Percentiles rank a stretch among this genome's conserved stretches.
Conservation (phyloP, 2,888 invertebrate genomes). For the Nowickia ferox region DNA sequence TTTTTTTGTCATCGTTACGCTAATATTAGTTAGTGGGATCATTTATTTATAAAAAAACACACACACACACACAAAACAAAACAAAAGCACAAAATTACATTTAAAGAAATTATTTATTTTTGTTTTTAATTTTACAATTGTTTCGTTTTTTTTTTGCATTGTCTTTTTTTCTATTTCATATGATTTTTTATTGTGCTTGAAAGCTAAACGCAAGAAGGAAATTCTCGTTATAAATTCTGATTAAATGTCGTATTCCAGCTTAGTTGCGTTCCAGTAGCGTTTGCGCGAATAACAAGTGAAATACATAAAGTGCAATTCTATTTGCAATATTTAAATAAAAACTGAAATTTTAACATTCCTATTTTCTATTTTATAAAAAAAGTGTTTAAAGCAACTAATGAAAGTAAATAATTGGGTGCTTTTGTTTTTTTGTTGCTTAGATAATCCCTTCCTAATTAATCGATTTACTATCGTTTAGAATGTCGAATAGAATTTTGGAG, state of each 20-base stretch:
- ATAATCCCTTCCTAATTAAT: slow-evolving; percentile 36
- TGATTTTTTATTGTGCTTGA: slow-evolving; percentile 58
- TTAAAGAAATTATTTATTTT: slow-evolving; percentile 54
- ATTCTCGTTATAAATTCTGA: slow-evolving; percentile 82
- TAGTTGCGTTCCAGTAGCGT: slow-evolving; percentile 82
- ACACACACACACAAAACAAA: slow-evolving; percentile 26
- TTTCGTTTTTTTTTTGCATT: slow-evolving; percentile 5
- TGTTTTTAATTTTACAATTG: slow-evolving; percentile 49
- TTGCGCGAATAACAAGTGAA: slow-evolving; percentile 76
- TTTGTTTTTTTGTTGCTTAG: slow-evolving; percentile 7
- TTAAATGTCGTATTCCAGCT: slow-evolving; percentile 79
- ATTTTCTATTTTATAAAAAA: slow-evolving; percentile 24
- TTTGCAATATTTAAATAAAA: slow-evolving; percentile 24
- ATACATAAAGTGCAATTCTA: slow-evolving; percentile 24
- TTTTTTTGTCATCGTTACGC: slow-evolving; percentile 43
- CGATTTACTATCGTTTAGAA: slow-evolving; percentile 74
- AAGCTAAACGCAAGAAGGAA: slow-evolving; percentile 61
- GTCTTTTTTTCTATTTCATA: slow-evolving; percentile 15
- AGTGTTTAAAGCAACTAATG: slow-evolving; percentile 33
- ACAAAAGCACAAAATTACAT: slow-evolving; percentile 52
- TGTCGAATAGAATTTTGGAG: slow-evolving; percentile 84
- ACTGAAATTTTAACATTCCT: slow-evolving; percentile 55
- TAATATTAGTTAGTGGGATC: slow-evolving; percentile 53
- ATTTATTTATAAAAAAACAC: slow-evolving; percentile 40
- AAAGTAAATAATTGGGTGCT: slow-evolving; percentile 54